Base-by-base conservation (phyloP, 2,797 vertebrate genomes). In the Enteromius paludinosus region DNA sequence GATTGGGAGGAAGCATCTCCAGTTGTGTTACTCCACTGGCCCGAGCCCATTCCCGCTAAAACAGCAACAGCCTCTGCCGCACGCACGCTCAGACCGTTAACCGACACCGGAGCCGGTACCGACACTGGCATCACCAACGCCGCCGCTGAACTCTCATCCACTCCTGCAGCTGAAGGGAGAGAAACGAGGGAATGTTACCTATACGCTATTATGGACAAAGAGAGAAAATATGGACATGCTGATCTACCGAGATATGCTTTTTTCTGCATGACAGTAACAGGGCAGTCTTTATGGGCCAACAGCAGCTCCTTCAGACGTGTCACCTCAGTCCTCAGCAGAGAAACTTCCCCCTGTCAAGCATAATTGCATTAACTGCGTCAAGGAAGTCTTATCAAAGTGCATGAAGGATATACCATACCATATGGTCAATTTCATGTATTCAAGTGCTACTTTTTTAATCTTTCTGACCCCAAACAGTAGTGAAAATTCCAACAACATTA, bases 231-330 rank as follows among this genome's bases (percentile, higher is more conserved):
- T 43, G 10, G 4, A 9, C 28, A 4, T 59, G 54, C 14, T 6
- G 23, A 20, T 35, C 82, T 92, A 99, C 98, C 97, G 77, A 99
- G 90, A 89, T 97, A 97, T 81, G 96, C 97, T 86, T 98, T 98
- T 90, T 98, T 98, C 95, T 99, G 97, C 95, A 99, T 95, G 56
- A 96, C 93, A 17, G 98, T 99, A 90, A 99, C 97, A 0, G 98
- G 98, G 71, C 98, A 99, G 91, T 99, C 97, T 93, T 98, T 99
- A 92, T 99, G 98, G 78, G 97, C 97, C 91, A 99, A 92, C 65
- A 99, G 94, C 28, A 99, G 95, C 93, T 99, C 97, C 88, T 99
- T 99, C 79, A 99, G 93, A 76, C 98, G 97, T 15, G 97, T 96
- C 88, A 99, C 98, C 85, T 99, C 98, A 3, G 96, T 96, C 90